These are phyloP conservation scores for Sepioteuthis lessoniana DNA, from an alignment of 2,888 invertebrate genomes.

Conservation along the genomic window DNA sequence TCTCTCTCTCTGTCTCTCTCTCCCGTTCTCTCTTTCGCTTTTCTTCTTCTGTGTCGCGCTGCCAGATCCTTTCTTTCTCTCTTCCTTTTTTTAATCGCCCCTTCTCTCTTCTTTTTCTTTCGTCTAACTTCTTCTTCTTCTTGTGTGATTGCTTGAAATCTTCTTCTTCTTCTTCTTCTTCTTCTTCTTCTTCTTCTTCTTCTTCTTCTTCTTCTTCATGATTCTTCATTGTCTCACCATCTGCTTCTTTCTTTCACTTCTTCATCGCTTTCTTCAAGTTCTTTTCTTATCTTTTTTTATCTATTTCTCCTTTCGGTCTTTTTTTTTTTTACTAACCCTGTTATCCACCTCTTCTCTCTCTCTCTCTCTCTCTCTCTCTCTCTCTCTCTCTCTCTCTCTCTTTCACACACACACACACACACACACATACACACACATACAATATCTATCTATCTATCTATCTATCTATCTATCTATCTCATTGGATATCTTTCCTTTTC, in stretches of 20 bases:
- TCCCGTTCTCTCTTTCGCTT: not conserved
- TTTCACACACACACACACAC: no score
- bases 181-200: not conserved
- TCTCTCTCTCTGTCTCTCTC: no score
- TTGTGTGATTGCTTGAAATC: no score
- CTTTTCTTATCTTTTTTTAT: not conserved
- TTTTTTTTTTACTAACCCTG: not conserved
- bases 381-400: not conserved
- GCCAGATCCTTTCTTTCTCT: not conserved
- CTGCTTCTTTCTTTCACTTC: not conserved
- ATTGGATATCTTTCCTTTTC: no score
- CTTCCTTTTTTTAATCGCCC: not conserved
- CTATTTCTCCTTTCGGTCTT: not conserved
- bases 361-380: not conserved
- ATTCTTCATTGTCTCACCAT: not conserved
- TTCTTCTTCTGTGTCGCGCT: not conserved
- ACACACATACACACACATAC: no score
- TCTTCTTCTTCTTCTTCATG: not conserved
- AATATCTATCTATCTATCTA: no score
- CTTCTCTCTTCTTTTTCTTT: not conserved
- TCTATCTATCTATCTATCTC: not conserved
- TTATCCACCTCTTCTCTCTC: not conserved
- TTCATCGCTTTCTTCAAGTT: not conserved
- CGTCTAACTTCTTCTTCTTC: no score
- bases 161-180: not conserved